Evolutionary conservation across 1,140 invertebrate species (phyloP).

Genomic region (Aricia agestis): DNA sequence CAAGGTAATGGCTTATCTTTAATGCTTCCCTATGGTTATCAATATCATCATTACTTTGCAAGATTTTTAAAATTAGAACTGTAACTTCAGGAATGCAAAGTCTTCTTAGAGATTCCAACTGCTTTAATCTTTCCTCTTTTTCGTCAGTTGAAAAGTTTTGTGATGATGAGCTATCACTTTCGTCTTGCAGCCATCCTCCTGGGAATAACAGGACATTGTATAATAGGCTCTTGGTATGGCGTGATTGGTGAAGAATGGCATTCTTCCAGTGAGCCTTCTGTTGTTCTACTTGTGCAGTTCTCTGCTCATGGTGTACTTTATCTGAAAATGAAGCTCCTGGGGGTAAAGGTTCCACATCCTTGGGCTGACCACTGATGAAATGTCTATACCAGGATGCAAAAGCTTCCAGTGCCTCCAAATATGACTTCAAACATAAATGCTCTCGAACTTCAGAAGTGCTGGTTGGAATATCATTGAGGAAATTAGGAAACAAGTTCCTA

Average conservation of each 20-base stretch:
- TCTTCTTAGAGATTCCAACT: conserved; percentile 85
- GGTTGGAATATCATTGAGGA: conserved; percentile 51
- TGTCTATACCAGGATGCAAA: conserved; percentile 93
- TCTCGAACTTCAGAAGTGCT: conserved; percentile 81
- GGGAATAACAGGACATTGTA: conserved; percentile 94
- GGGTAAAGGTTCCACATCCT: conserved; percentile 77
- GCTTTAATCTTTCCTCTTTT: conserved; percentile 74
- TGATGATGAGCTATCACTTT: conserved; percentile 67
- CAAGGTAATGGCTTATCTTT: conserved; percentile 86
- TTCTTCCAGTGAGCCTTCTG: conserved; percentile 87
- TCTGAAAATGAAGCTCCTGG: conserved; percentile 87
- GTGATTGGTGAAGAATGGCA: conserved; percentile 61
- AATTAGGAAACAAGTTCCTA: conserved; percentile 57
- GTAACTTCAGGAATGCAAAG: conserved; percentile 90
- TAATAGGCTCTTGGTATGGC: conserved; percentile 83
- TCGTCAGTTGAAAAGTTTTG: conserved; percentile 68
- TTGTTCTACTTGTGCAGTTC: conserved; percentile 84
- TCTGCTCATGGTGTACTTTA: conserved; percentile 91
- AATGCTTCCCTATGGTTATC: conserved; percentile 88
- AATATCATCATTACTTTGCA: conserved; percentile 85
- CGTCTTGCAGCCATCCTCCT: conserved; percentile 92
- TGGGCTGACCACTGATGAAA: conserved; percentile 87
- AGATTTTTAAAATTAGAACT: conserved; percentile 86
- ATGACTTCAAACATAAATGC: conserved; percentile 86
- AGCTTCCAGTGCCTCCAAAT: conserved; percentile 89